Conservation (phyloP, 1,140 invertebrate species). For the Zelostemma sp. region DNA sequence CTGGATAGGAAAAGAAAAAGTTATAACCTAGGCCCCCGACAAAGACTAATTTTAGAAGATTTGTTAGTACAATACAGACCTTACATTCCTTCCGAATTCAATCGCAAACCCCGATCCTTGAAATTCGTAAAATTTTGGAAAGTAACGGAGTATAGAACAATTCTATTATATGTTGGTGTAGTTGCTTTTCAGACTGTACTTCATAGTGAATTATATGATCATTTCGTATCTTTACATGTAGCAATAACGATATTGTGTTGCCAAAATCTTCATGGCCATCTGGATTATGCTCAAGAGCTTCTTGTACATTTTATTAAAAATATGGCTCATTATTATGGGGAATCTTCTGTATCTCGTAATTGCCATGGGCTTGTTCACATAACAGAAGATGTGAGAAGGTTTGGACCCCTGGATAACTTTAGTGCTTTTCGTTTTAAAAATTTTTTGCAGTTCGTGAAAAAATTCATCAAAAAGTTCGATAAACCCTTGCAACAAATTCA, state of each 20-base stretch:
- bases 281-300: slow-evolving; percentile 16
- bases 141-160: slow-evolving; percentile 15
- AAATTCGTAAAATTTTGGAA: slow-evolving; percentile 21
- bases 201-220: slow-evolving; percentile 6
- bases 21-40: background rate
- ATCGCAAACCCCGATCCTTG: slow-evolving; percentile 9
- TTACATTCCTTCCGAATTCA: slow-evolving; percentile 15
- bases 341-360: slow-evolving; percentile 23
- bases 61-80: background rate
- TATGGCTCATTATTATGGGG: slow-evolving; percentile 11
- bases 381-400: slow-evolving; percentile 11
- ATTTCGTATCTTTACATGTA: slow-evolving; percentile 11
- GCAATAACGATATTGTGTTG: background rate
- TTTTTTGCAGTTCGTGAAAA: slow-evolving; percentile 15
- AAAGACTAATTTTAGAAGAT: background rate
- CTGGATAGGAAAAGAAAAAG: slow-evolving; percentile 34
- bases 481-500: slow-evolving; percentile 26
- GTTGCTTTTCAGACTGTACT: slow-evolving; percentile 13
- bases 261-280: background rate
- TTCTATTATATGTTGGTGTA: slow-evolving; percentile 14
- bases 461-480: background rate
- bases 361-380: slow-evolving; percentile 22
- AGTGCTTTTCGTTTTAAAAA: slow-evolving; percentile 33
- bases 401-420: slow-evolving; percentile 21
- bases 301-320: slow-evolving; percentile 17